These are phyloP conservation scores for Standfussiana lucernea DNA, from an alignment of 2,888 invertebrate species.

Conservation along the genomic window DNA sequence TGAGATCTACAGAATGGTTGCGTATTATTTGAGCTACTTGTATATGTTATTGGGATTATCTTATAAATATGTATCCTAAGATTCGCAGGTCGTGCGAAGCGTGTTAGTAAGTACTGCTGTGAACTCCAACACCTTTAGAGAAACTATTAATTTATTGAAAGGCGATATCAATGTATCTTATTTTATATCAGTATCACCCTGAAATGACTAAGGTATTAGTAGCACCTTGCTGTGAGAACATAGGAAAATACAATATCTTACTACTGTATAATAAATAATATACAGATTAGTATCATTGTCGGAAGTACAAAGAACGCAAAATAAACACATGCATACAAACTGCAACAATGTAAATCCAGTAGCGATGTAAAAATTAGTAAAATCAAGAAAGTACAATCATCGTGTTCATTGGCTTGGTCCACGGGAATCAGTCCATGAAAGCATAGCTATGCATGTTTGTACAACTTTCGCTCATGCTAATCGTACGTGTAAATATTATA, in stretches of 20 bases:
- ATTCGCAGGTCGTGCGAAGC: conserved; percentile 5
- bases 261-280: neutral
- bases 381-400: conserved; percentile 73
- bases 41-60: neutral
- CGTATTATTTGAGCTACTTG: neutral
- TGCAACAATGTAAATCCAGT: conserved; percentile 38
- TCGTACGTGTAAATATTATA: conserved; percentile 54
- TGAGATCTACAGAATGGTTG: neutral
- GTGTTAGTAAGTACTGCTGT: neutral
- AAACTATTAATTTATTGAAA: conserved; percentile 29
- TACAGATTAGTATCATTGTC: neutral
- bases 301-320: neutral
- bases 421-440: conserved; percentile 76
- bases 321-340: conserved; percentile 33
- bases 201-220: neutral
- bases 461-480: conserved; percentile 73
- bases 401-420: conserved; percentile 69
- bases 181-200: neutral
- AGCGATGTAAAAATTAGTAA: conserved; percentile 47
- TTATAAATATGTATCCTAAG: neutral
- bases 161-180: neutral
- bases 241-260: neutral
- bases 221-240: neutral
- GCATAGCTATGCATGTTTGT: conserved; percentile 63
- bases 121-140: conserved; percentile 19